Conservation (phyloP, 2,797 vertebrate species). For the Siniperca undulata region DNA sequence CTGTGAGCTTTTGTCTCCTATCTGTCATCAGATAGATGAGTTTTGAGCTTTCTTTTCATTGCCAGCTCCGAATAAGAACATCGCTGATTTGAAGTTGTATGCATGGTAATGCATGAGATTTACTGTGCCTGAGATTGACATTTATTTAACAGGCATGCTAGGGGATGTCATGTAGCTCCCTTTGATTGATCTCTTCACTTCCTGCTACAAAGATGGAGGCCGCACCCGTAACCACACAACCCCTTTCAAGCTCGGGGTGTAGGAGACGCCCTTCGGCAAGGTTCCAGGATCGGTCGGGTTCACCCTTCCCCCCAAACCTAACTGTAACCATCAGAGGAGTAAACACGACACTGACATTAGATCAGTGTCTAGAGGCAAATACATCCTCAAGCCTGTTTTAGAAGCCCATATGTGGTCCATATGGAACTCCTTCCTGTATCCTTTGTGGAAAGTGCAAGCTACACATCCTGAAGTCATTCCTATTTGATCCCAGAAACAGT, state of each 20-base stretch:
- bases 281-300: constrained; percentile 75
- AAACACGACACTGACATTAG: constrained; percentile 79
- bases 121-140: constrained; percentile 75
- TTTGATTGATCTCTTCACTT: constrained; percentile 82
- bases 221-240: constrained; percentile 75
- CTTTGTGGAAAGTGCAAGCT: constrained; percentile 65
- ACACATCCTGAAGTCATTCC: constrained; percentile 59
- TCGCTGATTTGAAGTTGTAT: constrained; percentile 44
- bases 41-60: constrained; percentile 38
- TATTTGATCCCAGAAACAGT: constrained; percentile 45
- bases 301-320: constrained; percentile 64
- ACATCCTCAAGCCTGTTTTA: constrained; percentile 65
- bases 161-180: constrained; percentile 77
- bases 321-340: constrained; percentile 81
- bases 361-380: constrained; percentile 79
- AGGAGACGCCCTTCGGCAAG: constrained; percentile 77
- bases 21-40: constrained; percentile 32
- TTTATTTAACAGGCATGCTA: constrained; percentile 79
- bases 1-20: neutral
- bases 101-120: constrained; percentile 63
- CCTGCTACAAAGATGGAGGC: constrained; percentile 82
- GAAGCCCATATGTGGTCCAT: constrained; percentile 81
- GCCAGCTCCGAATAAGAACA: constrained; percentile 34
- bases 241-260: constrained; percentile 76
- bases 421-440: constrained; percentile 76